A percentile compares a stretch with the other conserved stretches of the same genome.
Conservation (phyloP, 1,140 invertebrate species). For the Tetragnatha versicolor region DNA sequence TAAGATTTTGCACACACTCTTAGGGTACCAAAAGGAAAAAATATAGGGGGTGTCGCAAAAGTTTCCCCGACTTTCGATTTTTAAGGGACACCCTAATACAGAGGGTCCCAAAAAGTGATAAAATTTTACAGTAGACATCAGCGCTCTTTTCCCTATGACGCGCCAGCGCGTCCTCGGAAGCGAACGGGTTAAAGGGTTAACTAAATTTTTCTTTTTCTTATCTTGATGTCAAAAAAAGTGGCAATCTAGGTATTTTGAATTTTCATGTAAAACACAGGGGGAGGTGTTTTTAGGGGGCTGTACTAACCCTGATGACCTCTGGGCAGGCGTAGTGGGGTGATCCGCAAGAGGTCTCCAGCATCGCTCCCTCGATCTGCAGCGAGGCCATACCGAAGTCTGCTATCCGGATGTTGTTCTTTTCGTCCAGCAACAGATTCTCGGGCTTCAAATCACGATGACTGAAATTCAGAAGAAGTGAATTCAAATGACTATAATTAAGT, state of each 20-base stretch:
- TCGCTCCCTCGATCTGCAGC: constrained; percentile 94
- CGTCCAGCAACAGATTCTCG: constrained; percentile 96
- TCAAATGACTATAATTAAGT: neutral
- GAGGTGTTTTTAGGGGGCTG: neutral
- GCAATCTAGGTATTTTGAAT: neutral
- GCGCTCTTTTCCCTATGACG: too few species aligned
- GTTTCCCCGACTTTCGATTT: too few species aligned
- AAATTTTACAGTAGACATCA: too few species aligned
- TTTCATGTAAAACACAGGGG: too few species aligned
- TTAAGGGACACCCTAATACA: too few species aligned
- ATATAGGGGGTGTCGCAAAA: too few species aligned
- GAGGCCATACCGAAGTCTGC: constrained; percentile 99
- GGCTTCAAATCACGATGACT: constrained; percentile 98
- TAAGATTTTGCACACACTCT: too few species aligned
- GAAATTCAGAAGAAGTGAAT: constrained; percentile 64
- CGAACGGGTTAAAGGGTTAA: too few species aligned
- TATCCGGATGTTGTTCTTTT: constrained; percentile 98
- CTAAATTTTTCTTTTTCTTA: too few species aligned
- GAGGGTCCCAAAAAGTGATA: too few species aligned
- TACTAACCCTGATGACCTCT: constrained; percentile 95
- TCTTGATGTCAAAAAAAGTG: neutral
- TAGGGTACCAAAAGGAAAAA: too few species aligned
- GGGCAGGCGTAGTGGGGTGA: constrained; percentile 99
- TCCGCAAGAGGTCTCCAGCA: constrained; percentile 98
- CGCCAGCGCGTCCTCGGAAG: too few species aligned